phyloP scores from a whole-genome alignment of 1,140 invertebrate species.

The Pararge aegeria region DNA sequence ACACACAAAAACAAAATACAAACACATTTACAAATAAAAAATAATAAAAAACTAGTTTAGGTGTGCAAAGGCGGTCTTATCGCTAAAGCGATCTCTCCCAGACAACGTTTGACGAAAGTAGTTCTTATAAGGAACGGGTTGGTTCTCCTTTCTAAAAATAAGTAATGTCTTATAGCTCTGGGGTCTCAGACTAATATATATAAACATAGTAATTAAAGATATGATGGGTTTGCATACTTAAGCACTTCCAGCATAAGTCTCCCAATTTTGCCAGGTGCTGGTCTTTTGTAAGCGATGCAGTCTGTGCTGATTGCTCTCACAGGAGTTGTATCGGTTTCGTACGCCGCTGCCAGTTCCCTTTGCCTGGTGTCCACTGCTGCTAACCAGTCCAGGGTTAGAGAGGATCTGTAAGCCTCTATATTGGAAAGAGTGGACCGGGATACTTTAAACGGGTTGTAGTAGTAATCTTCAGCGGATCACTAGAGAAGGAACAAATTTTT shows the following conservation, averaged over 20 bases:
- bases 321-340: constrained; percentile 44
- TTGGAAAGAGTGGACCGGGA: constrained; percentile 43
- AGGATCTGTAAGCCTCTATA: constrained; percentile 55
- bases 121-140: too few species aligned
- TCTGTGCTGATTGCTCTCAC: constrained; percentile 43
- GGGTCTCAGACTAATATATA: too few species aligned
- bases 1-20: too few species aligned
- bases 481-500: not conserved
- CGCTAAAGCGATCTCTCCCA: too few species aligned
- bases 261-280: constrained; percentile 51
- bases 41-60: too few species aligned
- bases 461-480: constrained; percentile 40
- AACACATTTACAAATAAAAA: too few species aligned
- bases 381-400: constrained; percentile 62
- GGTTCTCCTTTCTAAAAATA: too few species aligned
- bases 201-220: too few species aligned
- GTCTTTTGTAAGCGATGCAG: constrained; percentile 50
- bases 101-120: too few species aligned
- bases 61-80: too few species aligned
- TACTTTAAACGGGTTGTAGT: constrained; percentile 47
- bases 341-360: constrained; percentile 49
- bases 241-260: constrained; percentile 62
- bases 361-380: constrained; percentile 54
- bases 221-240: constrained; percentile 51
- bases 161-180: too few species aligned